Conservation (phyloP, 2,797 vertebrate genomes). For the Rhinoraja longicauda region DNA sequence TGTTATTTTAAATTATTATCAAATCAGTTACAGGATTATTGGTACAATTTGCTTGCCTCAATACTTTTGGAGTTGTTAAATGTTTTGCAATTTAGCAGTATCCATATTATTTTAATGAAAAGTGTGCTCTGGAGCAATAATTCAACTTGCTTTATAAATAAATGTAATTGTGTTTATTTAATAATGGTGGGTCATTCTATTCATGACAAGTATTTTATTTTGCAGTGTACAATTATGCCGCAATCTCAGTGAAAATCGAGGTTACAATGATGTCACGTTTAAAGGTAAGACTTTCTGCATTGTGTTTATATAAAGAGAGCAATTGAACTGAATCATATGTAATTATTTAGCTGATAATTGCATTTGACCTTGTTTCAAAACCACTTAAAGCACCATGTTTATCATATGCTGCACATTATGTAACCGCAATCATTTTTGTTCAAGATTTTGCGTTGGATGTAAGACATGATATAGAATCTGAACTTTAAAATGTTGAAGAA, state of each 20-base stretch:
- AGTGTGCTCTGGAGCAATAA: no score
- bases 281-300: conserved; percentile 67
- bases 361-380: neutral
- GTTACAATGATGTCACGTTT: conserved; percentile 68
- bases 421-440: neutral
- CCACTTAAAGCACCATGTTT: neutral
- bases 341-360: neutral
- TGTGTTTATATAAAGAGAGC: neutral
- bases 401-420: neutral
- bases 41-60: neutral
- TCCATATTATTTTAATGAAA: neutral
- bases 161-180: neutral
- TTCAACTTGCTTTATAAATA: neutral
- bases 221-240: conserved; percentile 86
- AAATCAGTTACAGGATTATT: neutral
- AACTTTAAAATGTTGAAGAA: neutral
- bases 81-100: neutral
- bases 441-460: neutral
- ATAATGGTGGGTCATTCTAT: neutral
- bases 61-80: neutral
- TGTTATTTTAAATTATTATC: neutral
- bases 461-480: neutral
- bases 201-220: conserved; percentile 46
- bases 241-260: conserved; percentile 75
- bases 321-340: neutral